Evolutionary conservation across 2,888 invertebrate species (phyloP).

Genomic region (Cheilosia vulpina): DNA sequence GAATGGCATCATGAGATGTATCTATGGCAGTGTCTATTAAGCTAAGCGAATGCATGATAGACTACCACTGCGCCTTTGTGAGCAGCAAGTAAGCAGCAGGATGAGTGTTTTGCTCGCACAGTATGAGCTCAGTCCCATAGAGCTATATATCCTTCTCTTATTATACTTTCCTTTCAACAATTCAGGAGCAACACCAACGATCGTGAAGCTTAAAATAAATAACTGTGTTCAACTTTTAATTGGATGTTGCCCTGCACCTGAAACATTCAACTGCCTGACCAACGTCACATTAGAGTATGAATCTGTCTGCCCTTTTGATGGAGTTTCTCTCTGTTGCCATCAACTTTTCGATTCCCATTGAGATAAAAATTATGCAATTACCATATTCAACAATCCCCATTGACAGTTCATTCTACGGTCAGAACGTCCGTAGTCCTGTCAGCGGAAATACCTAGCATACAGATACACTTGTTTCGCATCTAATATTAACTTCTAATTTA

Average conservation of each 20-base stretch:
- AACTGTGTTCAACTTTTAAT: constrained; percentile 2
- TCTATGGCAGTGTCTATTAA: too few relatives aligned
- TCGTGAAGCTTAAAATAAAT: neutral
- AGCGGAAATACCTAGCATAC: neutral
- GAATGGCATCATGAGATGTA: too few relatives aligned
- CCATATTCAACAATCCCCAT: neutral
- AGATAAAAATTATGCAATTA: neutral
- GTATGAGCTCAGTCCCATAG: too few relatives aligned
- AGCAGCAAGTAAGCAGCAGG: too few relatives aligned
- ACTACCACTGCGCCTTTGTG: too few relatives aligned
- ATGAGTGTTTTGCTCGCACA: too few relatives aligned
- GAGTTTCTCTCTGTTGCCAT: neutral
- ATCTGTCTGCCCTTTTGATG: neutral
- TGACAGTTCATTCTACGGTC: neutral
- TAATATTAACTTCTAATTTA: constrained; percentile 39
- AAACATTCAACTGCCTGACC: neutral
- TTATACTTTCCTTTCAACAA: too few relatives aligned
- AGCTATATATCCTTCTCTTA: too few relatives aligned
- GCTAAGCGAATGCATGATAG: too few relatives aligned
- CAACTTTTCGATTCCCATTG: neutral
- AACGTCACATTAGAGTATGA: neutral
- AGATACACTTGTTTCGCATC: neutral
- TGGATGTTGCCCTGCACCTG: neutral
- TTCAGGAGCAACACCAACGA: neutral
- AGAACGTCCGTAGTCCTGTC: neutral